Conservation (phyloP, 2,113 vertebrate genomes). For the Brachyhypopomus gauderio region DNA sequence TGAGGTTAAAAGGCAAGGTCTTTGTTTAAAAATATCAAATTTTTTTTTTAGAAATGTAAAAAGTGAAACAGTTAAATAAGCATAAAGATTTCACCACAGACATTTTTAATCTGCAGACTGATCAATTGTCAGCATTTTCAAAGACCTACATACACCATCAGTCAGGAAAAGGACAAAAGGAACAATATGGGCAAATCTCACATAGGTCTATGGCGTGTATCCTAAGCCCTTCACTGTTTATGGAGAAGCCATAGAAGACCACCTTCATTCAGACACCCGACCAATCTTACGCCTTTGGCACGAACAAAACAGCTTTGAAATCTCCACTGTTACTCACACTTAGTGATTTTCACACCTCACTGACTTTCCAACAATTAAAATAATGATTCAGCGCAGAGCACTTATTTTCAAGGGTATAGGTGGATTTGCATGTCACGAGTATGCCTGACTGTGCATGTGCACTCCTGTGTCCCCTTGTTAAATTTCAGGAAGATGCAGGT, state of each 20-base stretch:
- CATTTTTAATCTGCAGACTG: conserved; percentile 7
- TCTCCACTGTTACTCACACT: conserved; percentile 72
- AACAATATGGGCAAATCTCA: conserved; percentile 35
- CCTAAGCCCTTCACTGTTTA: conserved; percentile 52
- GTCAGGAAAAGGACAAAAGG: conserved; percentile 55
- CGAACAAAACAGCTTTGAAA: conserved; percentile 84
- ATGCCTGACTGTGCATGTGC: conserved; percentile 31
- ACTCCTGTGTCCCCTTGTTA: conserved; percentile 45
- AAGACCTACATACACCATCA: conserved; percentile 13
- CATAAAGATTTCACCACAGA: conserved; percentile 5
- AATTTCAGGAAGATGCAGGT: conserved; percentile 49
- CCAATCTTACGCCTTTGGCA: conserved; percentile 79
- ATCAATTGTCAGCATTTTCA: conserved; percentile 21
- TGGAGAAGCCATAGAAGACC: conserved; percentile 61
- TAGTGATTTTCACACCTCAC: conserved; percentile 80
- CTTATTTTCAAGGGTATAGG: conserved; percentile 73
- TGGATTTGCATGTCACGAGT: conserved; percentile 68
- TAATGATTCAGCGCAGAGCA: conserved; percentile 79
- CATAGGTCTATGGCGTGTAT: conserved; percentile 27
- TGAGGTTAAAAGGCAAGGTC: background rate
- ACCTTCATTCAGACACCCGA: conserved; percentile 66
- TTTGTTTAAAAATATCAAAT: background rate
- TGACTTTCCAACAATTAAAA: conserved; percentile 84
- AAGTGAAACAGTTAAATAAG: background rate
- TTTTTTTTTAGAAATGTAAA: background rate